These are phyloP conservation scores for Sclerurus mexicanus DNA, from an alignment of 2,113 vertebrate species.

Conservation along the genomic window DNA sequence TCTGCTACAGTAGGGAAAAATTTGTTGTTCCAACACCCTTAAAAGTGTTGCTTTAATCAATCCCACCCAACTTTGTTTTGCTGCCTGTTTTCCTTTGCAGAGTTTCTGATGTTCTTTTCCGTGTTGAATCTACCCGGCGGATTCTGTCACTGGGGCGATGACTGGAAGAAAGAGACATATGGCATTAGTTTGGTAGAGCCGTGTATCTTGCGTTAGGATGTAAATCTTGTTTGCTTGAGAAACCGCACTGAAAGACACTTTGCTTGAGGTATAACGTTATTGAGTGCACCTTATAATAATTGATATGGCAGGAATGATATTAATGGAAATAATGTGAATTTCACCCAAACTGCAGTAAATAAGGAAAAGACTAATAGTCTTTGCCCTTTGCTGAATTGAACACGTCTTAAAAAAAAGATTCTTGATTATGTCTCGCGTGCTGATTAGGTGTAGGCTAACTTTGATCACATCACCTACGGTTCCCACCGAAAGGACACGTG, in stretches of 20 bases:
- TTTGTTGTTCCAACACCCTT: slow-evolving; percentile 34
- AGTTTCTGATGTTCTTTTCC: slow-evolving; percentile 32
- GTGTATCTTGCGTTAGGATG: slow-evolving; percentile 19
- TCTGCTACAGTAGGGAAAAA: not conserved
- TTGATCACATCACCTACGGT: slow-evolving; percentile 44
- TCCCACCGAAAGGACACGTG: slow-evolving; percentile 25
- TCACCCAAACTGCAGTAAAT: slow-evolving; percentile 43
- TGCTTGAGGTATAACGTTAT: slow-evolving; percentile 1
- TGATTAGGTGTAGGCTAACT: slow-evolving; percentile 61
- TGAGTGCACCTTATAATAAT: slow-evolving; percentile 56
- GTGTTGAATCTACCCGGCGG: not conserved
- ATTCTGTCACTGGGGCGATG: slow-evolving; percentile 38
- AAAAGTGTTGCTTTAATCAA: slow-evolving; percentile 51
- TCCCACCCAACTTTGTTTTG: slow-evolving; percentile 21
- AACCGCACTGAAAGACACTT: slow-evolving; percentile 25
- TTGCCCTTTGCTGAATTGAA: slow-evolving; percentile 52
- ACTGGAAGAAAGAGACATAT: slow-evolving; percentile 29
- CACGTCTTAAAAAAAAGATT: slow-evolving; percentile 52
- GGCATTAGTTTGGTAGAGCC: slow-evolving; percentile 19
- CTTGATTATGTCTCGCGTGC: not conserved
- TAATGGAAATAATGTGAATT: slow-evolving; percentile 59
- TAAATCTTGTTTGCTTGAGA: slow-evolving; percentile 65
- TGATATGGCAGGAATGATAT: not conserved
- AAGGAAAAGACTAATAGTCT: slow-evolving; percentile 58
- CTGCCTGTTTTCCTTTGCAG: not conserved